Conservation (phyloP, 2,113 vertebrate species). For the Lota lota region DNA sequence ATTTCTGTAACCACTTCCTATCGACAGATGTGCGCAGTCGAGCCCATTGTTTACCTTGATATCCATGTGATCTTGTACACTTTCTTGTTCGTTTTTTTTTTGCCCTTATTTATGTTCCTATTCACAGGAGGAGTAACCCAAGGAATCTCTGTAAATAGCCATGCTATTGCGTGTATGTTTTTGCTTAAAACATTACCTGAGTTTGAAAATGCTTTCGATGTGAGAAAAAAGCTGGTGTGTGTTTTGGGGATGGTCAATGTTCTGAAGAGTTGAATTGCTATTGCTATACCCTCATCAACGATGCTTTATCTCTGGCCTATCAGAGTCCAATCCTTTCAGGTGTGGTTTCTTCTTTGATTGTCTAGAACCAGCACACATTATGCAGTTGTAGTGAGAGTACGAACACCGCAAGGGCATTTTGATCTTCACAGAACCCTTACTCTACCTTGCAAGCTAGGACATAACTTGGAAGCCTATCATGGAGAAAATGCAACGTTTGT, state of each 20-base stretch:
- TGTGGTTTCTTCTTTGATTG: slow-evolving; percentile 29
- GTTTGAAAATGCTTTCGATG: slow-evolving; percentile 44
- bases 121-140: not conserved
- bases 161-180: slow-evolving; percentile 6
- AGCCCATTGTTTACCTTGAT: not conserved
- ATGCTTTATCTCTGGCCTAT: slow-evolving; percentile 53
- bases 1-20: too few relatives aligned
- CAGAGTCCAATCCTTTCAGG: slow-evolving; percentile 66
- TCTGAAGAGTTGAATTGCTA: slow-evolving; percentile 39
- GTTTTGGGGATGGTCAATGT: slow-evolving; percentile 9
- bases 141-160: slow-evolving; percentile 30
- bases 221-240: slow-evolving; percentile 39
- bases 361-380: slow-evolving; percentile 44
- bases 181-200: slow-evolving; percentile 17
- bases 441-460: too few relatives aligned
- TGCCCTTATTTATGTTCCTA: not conserved
- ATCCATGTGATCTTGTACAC: not conserved
- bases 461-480: too few relatives aligned
- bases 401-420: too few relatives aligned
- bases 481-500: too few relatives aligned
- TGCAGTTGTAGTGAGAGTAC: slow-evolving; percentile 4
- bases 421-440: too few relatives aligned
- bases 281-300: slow-evolving; percentile 62
- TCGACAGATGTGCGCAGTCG: not conserved
- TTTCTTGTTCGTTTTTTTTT: not conserved